phyloP scores from a whole-genome alignment of 30 jellyfish, hydroid and myxozoan species.

The Aurelia sp. region DNA sequence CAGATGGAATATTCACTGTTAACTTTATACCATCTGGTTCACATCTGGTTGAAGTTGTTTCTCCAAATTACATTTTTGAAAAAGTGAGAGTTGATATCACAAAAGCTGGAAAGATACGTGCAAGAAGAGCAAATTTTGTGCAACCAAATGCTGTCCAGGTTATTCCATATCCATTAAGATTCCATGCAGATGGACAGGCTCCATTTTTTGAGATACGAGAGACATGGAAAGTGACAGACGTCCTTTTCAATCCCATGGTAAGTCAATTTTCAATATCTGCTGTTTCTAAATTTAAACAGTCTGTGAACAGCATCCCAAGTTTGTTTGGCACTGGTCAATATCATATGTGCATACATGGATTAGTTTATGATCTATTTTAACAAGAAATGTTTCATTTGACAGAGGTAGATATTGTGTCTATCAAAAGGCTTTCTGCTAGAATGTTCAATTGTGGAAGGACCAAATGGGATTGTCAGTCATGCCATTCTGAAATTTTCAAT shows the following conservation, averaged over 20 bases:
- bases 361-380: too few species aligned
- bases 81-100: constrained; percentile 88
- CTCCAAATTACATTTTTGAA: constrained; percentile 85
- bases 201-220: constrained; percentile 91
- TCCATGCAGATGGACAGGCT: constrained; percentile 83
- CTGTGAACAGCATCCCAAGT: too few species aligned
- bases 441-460: background rate
- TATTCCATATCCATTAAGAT: constrained; percentile 88
- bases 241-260: constrained; percentile 95
- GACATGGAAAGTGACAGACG: constrained; percentile 90
- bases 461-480: background rate
- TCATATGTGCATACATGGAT: too few species aligned
- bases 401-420: too few species aligned
- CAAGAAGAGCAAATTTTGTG: constrained; percentile 81
- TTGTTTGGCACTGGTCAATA: too few species aligned
- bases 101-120: constrained; percentile 89
- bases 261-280: background rate
- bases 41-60: constrained; percentile 83
- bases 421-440: too few species aligned
- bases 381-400: too few species aligned
- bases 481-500: too few species aligned
- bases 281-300: too few species aligned
- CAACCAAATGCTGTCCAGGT: constrained; percentile 91
- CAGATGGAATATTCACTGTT: constrained; percentile 88
- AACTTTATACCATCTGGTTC: constrained; percentile 87